Evolutionary conservation across 2,797 vertebrate genomes (phyloP).

Genomic region (Paratrypauchen microcephalus): DNA sequence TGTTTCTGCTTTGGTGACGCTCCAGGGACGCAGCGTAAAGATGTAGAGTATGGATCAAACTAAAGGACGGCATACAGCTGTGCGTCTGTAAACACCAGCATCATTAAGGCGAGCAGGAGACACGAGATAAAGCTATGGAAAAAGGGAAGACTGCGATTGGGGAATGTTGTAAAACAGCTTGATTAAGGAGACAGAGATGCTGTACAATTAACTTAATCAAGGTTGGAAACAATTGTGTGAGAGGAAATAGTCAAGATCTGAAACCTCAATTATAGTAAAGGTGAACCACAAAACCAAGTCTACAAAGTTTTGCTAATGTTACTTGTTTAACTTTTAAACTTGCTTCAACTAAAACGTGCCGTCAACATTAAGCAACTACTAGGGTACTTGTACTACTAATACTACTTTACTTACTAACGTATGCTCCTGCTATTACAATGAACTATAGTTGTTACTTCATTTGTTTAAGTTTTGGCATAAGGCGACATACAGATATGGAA

Average conservation of each 20-base stretch:
- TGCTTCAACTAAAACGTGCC: background rate
- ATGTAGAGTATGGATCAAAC: slow-evolving; percentile 26
- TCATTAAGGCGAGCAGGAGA: background rate
- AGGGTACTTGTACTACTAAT: background rate
- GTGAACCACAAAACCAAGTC: too few relatives aligned
- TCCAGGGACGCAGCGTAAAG: slow-evolving; percentile 28
- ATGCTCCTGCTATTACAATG: background rate
- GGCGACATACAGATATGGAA: background rate
- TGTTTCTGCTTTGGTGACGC: slow-evolving; percentile 34
- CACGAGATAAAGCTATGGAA: background rate
- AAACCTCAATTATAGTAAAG: background rate
- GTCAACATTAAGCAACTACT: background rate
- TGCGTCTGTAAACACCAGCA: slow-evolving; percentile 46
- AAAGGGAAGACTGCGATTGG: background rate
- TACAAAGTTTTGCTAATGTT: background rate
- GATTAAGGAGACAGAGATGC: background rate
- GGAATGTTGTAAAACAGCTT: background rate
- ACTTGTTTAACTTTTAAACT: background rate
- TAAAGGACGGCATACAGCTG: slow-evolving; percentile 45
- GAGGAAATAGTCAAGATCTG: background rate
- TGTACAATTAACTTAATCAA: background rate
- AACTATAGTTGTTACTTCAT: background rate
- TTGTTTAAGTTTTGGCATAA: background rate
- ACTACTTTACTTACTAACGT: background rate
- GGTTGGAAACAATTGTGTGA: background rate